Conservation (phyloP, 2,888 invertebrate species). For the Kryphioiulus occultus region DNA sequence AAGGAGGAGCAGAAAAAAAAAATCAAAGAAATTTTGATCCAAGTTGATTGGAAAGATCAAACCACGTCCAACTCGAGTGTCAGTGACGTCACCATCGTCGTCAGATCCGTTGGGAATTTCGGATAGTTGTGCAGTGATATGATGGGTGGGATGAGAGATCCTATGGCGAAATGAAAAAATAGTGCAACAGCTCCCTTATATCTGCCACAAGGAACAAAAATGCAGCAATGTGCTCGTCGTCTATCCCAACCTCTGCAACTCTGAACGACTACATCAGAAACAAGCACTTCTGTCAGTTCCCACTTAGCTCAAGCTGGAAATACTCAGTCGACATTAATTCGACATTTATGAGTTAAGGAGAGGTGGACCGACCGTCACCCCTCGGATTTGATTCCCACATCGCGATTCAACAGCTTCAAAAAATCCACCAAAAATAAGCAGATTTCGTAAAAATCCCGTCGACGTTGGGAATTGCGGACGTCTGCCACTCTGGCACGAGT, state of each 20-base stretch:
- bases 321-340: background rate
- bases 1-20: background rate
- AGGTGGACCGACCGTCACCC: background rate
- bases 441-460: background rate
- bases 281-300: slow-evolving; percentile 1
- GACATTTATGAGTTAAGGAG: background rate
- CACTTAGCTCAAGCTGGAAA: background rate
- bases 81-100: background rate
- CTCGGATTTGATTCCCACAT: background rate
- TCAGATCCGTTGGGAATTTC: background rate
- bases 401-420: background rate
- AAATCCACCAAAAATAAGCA: background rate
- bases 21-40: background rate
- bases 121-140: slow-evolving; percentile 37
- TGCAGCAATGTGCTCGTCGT: slow-evolving; percentile 3
- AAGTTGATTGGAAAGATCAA: background rate
- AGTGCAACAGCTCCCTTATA: background rate
- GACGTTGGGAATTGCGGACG: slow-evolving; percentile 40
- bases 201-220: slow-evolving; percentile 20
- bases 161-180: background rate
- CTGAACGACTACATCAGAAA: background rate
- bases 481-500: slow-evolving; percentile 49
- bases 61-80: background rate
- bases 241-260: background rate
- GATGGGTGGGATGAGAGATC: background rate